Evolutionary conservation across 2,797 vertebrate species (phyloP).

Genomic region (Limnodromus scolopaceus): DNA sequence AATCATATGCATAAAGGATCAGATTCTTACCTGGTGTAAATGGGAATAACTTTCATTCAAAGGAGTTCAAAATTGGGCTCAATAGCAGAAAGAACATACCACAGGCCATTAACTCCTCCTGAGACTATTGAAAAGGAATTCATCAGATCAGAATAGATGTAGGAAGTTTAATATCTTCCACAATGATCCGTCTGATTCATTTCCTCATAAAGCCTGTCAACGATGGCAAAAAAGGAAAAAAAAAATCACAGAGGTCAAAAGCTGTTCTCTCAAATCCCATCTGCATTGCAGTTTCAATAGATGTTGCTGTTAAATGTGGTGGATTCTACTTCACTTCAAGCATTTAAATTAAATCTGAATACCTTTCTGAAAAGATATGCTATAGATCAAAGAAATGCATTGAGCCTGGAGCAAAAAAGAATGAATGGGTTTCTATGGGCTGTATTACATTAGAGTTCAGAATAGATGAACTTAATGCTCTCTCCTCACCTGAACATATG

Average conservation of each 20-base stretch:
- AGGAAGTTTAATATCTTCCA: conserved; percentile 42
- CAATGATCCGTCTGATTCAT: not conserved
- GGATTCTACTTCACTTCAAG: conserved; percentile 3
- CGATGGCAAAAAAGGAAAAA: not conserved
- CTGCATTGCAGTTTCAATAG: conserved; percentile 15
- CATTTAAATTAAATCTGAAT: conserved; percentile 44
- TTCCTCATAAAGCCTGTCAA: conserved; percentile 51
- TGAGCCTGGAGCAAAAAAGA: not conserved
- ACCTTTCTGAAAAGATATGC: conserved; percentile 19
- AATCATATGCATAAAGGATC: not conserved
- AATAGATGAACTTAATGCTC: not conserved
- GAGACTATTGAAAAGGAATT: conserved; percentile 30
- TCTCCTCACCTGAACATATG: conserved; percentile 5
- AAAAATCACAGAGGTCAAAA: not conserved
- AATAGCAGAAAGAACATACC: not conserved
- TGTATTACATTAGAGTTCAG: conserved; percentile 1
- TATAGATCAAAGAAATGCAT: conserved; percentile 27
- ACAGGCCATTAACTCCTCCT: not conserved
- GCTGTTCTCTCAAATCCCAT: conserved; percentile 11
- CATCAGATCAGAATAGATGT: conserved; percentile 26
- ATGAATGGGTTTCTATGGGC: not conserved
- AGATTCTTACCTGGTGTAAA: not conserved
- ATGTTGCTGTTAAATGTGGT: not conserved
- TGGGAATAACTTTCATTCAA: not conserved
- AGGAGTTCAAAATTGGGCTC: not conserved